A percentile compares a stretch with the other conserved stretches of the same genome.
Evolutionary conservation across 1,140 invertebrate genomes (phyloP).

Genomic region (Diachasmimorpha longicaudata): DNA sequence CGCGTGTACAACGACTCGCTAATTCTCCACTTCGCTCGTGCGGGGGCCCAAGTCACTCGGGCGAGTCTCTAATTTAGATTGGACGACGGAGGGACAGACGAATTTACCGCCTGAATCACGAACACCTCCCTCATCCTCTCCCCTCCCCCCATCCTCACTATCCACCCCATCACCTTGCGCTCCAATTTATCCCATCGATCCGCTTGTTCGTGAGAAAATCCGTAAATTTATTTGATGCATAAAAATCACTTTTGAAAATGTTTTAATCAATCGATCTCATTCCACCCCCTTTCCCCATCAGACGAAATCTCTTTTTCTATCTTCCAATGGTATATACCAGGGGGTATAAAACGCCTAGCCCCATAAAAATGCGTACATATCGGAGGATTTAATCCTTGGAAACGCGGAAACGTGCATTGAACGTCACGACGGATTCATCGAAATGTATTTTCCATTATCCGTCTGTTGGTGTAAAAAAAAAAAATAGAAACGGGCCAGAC

Average conservation of each 20-base stretch:
- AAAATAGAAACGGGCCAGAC: neutral
- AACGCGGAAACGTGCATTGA: slow-evolving; percentile 35
- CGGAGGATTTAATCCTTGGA: slow-evolving; percentile 31
- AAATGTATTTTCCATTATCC: slow-evolving; percentile 46
- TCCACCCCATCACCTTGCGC: neutral
- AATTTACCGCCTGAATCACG: slow-evolving; percentile 34
- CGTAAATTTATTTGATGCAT: neutral
- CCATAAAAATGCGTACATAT: slow-evolving; percentile 27
- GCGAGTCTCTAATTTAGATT: slow-evolving; percentile 43
- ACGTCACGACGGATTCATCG: slow-evolving; percentile 38
- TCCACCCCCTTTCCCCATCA: too few relatives aligned
- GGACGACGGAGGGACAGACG: slow-evolving; percentile 31
- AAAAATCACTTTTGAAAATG: neutral
- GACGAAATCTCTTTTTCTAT: neutral
- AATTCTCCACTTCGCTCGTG: slow-evolving; percentile 36
- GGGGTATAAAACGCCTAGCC: neutral
- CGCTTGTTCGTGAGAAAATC: neutral
- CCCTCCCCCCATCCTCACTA: slow-evolving; percentile 4
- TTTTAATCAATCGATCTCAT: neutral
- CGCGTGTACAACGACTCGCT: slow-evolving; percentile 27
- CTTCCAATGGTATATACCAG: neutral
- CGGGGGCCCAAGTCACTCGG: neutral
- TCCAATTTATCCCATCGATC: neutral
- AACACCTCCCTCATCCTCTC: slow-evolving; percentile 15
- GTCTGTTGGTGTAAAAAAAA: slow-evolving; percentile 26